Evolutionary conservation across 2,113 vertebrate genomes (phyloP).

Genomic region (Zingel zingel): DNA sequence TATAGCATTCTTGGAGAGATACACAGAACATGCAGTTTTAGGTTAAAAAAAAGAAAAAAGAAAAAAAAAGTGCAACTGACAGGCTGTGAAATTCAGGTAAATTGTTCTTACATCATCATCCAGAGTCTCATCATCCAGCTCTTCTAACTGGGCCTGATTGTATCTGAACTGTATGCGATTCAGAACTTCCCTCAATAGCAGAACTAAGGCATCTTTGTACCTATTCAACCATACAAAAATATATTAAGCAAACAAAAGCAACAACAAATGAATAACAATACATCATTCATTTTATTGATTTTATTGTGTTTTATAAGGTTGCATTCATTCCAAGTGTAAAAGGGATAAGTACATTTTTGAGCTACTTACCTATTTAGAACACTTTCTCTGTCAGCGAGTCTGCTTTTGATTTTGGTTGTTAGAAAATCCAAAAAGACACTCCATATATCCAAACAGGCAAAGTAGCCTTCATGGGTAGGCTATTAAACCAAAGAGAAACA

Average conservation of each 20-base stretch:
- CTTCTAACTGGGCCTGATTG: conserved; percentile 97
- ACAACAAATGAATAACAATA: background rate
- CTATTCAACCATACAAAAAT: conserved; percentile 73
- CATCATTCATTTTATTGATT: background rate
- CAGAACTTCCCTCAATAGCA: conserved; percentile 94
- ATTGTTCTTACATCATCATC: conserved; percentile 94
- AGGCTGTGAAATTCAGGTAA: background rate
- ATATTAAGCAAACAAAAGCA: background rate
- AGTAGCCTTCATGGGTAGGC: conserved; percentile 98
- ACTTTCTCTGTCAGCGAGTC: conserved; percentile 93
- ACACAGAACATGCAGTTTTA: background rate
- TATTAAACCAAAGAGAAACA: conserved; percentile 71
- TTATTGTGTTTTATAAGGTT: background rate
- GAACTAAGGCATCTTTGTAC: conserved; percentile 96
- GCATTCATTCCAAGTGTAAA: background rate
- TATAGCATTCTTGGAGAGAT: background rate
- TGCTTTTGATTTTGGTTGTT: conserved; percentile 96
- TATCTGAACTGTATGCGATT: conserved; percentile 97
- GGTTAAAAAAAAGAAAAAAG: background rate
- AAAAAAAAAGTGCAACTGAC: background rate
- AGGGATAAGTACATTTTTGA: background rate
- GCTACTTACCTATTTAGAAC: conserved; percentile 91
- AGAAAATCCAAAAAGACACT: conserved; percentile 97
- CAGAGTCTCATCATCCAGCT: conserved; percentile 96
- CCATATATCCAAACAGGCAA: conserved; percentile 99